These are phyloP conservation scores for Cancer borealis DNA, from an alignment of 2,888 invertebrate species.

Conservation along the genomic window DNA sequence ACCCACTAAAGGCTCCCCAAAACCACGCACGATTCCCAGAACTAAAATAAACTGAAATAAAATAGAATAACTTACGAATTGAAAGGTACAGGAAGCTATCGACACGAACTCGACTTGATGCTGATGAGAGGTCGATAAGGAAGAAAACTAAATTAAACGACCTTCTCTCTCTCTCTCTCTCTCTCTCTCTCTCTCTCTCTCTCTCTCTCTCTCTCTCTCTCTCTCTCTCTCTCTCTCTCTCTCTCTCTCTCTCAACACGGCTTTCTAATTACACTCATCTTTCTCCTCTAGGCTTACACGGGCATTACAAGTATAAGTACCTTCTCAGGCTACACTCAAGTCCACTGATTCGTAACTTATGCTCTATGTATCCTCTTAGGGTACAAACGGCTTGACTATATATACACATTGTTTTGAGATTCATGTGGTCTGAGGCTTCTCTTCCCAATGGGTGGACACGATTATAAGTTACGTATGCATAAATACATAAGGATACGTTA, in stretches of 20 bases:
- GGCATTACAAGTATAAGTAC: no score
- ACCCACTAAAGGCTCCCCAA: neutral
- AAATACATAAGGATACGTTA: no score
- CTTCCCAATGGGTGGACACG: no score
- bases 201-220: neutral
- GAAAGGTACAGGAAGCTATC: neutral
- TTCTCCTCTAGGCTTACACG: no score
- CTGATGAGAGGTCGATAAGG: neutral
- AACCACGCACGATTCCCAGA: neutral
- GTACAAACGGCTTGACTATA: no score
- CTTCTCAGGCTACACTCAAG: no score
- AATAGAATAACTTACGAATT: neutral
- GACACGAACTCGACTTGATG: neutral
- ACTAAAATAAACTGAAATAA: neutral
- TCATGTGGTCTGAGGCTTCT: no score
- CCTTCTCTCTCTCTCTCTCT: slow-evolving; percentile 11
- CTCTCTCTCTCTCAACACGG: neutral
- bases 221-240: neutral
- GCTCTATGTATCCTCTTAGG: no score
- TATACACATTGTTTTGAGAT: no score
- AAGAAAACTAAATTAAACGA: neutral
- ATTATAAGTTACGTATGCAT: no score
- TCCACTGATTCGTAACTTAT: no score
- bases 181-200: slow-evolving; percentile 7
- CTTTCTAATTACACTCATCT: no score